These are phyloP conservation scores for Phoxinus dragarum DNA, from an alignment of 2,797 vertebrate genomes.

Conservation along the genomic window DNA sequence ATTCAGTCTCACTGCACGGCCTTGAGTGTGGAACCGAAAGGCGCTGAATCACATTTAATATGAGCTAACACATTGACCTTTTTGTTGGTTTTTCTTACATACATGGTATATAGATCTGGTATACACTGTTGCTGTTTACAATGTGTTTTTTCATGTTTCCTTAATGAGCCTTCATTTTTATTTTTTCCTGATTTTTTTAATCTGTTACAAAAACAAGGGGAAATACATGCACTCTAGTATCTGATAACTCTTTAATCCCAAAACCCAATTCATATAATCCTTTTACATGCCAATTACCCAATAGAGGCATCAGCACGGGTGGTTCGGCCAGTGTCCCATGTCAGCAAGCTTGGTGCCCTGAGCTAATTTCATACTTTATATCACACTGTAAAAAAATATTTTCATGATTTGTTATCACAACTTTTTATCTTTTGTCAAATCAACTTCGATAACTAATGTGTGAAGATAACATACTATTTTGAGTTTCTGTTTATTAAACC, in stretches of 20 bases:
- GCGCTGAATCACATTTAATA: neutral
- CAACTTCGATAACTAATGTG: no score
- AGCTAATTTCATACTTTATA: neutral
- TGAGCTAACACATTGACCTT: neutral
- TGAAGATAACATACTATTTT: no score
- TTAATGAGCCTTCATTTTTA: neutral
- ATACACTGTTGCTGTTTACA: neutral
- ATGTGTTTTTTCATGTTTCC: slow-evolving; percentile 24
- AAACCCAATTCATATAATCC: slow-evolving; percentile 40
- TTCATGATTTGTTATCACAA: no score
- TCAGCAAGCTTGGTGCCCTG: neutral
- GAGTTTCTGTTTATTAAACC: no score
- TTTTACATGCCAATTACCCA: slow-evolving; percentile 31
- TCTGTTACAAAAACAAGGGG: slow-evolving; percentile 7
- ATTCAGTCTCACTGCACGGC: neutral
- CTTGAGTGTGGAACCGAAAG: neutral
- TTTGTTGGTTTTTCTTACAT: no score
- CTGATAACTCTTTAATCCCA: slow-evolving; percentile 45
- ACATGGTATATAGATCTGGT: no score
- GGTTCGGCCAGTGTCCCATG: neutral
- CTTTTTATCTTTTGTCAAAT: no score
- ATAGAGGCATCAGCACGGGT: neutral
- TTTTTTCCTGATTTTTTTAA: neutral
- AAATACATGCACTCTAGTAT: slow-evolving; percentile 33
- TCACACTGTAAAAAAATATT: no score